Conservation (phyloP, 92 coral and sea anemone species). For the Porites rus region DNA sequence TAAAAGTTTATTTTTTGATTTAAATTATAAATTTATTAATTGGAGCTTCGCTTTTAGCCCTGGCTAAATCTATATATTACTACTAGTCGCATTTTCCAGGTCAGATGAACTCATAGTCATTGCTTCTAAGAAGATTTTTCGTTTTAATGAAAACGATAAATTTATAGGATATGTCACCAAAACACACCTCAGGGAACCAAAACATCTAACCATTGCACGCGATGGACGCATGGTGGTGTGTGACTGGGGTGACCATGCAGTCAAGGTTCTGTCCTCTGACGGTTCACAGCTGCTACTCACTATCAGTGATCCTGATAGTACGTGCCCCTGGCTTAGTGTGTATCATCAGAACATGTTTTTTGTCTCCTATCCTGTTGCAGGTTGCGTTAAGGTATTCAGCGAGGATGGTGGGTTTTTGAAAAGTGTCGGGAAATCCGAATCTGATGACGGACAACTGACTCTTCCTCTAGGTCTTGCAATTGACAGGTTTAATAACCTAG, state of each 20-base stretch:
- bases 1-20: too few relatives aligned
- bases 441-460: conserved; percentile 28
- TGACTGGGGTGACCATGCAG: neutral
- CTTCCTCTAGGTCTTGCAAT: conserved; percentile 59
- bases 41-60: too few relatives aligned
- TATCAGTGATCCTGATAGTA: conserved; percentile 12
- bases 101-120: too few relatives aligned
- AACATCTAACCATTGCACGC: neutral
- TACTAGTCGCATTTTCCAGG: too few relatives aligned
- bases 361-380: conserved; percentile 12
- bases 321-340: too few relatives aligned
- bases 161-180: conserved; percentile 42
- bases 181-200: neutral
- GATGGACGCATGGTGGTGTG: conserved; percentile 12
- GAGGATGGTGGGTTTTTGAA: conserved; percentile 35
- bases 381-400: conserved; percentile 56
- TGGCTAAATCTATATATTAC: too few relatives aligned
- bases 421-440: conserved; percentile 24
- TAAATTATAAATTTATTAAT: too few relatives aligned
- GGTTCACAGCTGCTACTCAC: conserved; percentile 8
- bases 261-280: conserved; percentile 26
- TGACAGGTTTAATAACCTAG: conserved; percentile 31
- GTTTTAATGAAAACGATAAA: conserved; percentile 46
- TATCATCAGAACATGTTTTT: conserved; percentile 3
- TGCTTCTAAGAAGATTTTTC: too few relatives aligned